Conservation (phyloP, 2,888 invertebrate species). For the Pyrgus malvae region DNA sequence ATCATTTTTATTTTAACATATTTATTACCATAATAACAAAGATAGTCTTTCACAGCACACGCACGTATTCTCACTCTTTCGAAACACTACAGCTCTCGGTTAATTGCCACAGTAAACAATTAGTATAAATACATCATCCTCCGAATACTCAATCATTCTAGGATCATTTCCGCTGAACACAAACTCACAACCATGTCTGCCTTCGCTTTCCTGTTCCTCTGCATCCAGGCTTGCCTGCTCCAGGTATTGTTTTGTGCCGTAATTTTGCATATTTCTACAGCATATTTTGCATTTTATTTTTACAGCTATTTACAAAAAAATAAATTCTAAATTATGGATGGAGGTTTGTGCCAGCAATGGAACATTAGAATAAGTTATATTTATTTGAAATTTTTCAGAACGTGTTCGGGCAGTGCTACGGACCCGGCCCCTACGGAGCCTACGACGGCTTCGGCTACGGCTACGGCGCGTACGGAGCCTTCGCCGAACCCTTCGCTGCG, state of each 20-base stretch:
- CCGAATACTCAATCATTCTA: background rate
- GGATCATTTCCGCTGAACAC: background rate
- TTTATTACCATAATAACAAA: too few species aligned
- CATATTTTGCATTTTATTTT: too few species aligned
- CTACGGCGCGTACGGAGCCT: slow-evolving; percentile 8
- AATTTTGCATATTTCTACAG: too few species aligned
- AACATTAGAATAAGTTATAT: too few species aligned
- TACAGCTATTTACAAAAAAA: too few species aligned
- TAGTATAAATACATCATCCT: background rate
- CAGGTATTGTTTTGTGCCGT: slow-evolving; percentile 41
- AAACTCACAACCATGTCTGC: slow-evolving; percentile 37
- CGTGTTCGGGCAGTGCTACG: slow-evolving; percentile 30
- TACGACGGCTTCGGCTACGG: slow-evolving; percentile 8
- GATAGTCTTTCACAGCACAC: too few species aligned
- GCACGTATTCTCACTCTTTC: too few species aligned
- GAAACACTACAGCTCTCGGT: too few species aligned
- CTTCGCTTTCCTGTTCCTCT: slow-evolving; percentile 41
- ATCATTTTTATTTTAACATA: too few species aligned
- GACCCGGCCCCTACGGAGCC: slow-evolving; percentile 31
- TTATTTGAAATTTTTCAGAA: slow-evolving; percentile 35
- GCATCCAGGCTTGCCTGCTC: slow-evolving; percentile 49
- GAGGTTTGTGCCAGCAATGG: too few species aligned
- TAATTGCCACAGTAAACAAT: too few species aligned
- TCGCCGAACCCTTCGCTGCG: slow-evolving; percentile 15
- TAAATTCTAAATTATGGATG: too few species aligned